Base-by-base conservation (phyloP, 2,113 vertebrate genomes). In the Picathartes gymnocephalus region DNA sequence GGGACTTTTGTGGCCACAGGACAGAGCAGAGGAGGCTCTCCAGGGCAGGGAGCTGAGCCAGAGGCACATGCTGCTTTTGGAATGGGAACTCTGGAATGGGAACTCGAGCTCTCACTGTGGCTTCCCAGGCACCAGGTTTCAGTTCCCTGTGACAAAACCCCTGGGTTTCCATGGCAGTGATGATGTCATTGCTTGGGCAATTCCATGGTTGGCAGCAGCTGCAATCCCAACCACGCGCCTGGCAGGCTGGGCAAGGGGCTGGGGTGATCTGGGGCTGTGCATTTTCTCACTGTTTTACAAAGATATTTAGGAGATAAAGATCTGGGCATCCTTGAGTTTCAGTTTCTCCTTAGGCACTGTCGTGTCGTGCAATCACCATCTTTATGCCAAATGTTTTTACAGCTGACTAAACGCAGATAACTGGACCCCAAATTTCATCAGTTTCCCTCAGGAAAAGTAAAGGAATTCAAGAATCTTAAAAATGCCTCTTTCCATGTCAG, bases 151-250 rank as follows among this genome's bases (percentile, higher is more conserved):
- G 44, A 71, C 13, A 71, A 71, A 88, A 62, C 0, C 47, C 10
- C 25, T 3, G 30, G 19, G 7, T 78, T 86, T 88, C 47, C 33
- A 5, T 45, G 50, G 2, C 3, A 4, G 39, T 54, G n/a, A 4
- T 0, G 13, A 8, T 56, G n/a, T 39, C 58, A 47, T 31, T 50
- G 18, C 21, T 72, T 33, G 42, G 39, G 10, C 27, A 69, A 9
- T 54, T 69, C 74, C 68, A 27, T 6, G 28, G 54, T 2, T 22
- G 44, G 45, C 45, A 73, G 30, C 6, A 24, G 33, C 2, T 42
- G n/a, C 18, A 57, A 21, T 35, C 0, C 2, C 66, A 72, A 7
- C 30, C 5, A 0, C 0, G 5, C 6, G 78, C 9, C 33, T 80
- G 76, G 35, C 14, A 13, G 9, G 20, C 6, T 60, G 57, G 45